phyloP scores from a whole-genome alignment of 2,888 invertebrate genomes.

The Chromoteleia sp. region DNA sequence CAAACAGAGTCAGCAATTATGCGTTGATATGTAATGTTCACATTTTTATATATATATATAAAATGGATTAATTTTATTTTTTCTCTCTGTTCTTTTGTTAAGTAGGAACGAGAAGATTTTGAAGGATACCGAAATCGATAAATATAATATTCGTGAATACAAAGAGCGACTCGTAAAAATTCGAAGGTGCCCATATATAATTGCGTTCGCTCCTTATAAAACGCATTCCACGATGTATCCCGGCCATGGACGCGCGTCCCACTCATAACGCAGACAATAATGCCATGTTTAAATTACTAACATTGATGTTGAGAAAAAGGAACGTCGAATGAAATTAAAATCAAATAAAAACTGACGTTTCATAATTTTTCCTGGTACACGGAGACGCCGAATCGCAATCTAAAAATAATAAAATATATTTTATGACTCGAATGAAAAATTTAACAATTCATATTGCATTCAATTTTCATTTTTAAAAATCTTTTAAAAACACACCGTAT shows the following conservation, averaged over 20 bases:
- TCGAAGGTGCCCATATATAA: slow-evolving; percentile 68
- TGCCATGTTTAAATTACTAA: slow-evolving; percentile 62
- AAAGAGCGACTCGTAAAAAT: slow-evolving; percentile 36
- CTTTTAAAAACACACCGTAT: no score
- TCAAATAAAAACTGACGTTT: background rate
- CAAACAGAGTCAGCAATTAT: no score
- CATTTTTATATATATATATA: slow-evolving; percentile 41
- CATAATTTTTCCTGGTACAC: background rate
- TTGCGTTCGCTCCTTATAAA: slow-evolving; percentile 64
- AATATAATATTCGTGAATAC: slow-evolving; percentile 17
- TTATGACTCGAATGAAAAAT: no score
- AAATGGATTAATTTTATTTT: slow-evolving; percentile 33
- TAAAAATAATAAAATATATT: no score
- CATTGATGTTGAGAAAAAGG: slow-evolving; percentile 48
- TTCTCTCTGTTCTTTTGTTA: background rate
- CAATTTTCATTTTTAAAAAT: no score
- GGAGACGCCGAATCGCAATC: no score
- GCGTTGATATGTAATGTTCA: no score
- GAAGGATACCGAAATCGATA: no score
- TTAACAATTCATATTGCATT: no score
- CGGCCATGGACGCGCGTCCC: slow-evolving; percentile 80
- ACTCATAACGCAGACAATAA: slow-evolving; percentile 65
- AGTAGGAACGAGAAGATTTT: background rate
- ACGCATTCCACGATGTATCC: slow-evolving; percentile 76
- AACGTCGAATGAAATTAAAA: slow-evolving; percentile 34